Percentiles rank a stretch among this genome's conserved stretches.
Evolutionary conservation across 2,888 invertebrate genomes (phyloP).

Genomic region (Stenurella melanura): DNA sequence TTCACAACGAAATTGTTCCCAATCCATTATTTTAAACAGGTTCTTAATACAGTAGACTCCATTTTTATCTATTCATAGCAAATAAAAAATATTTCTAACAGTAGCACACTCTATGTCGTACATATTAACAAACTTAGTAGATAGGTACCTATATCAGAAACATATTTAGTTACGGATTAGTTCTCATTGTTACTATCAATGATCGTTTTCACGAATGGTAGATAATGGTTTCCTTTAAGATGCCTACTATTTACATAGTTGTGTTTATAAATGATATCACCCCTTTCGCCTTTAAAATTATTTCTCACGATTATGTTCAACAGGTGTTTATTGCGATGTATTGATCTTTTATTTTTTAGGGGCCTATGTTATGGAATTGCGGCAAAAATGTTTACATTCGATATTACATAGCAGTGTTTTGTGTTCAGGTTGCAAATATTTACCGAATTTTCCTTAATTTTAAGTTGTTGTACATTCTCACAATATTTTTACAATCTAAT

Average conservation of each 20-base stretch:
- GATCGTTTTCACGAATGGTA: slow-evolving; percentile 26
- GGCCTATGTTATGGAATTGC: slow-evolving; percentile 22
- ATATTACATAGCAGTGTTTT: neutral
- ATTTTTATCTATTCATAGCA: neutral
- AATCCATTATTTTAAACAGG: neutral
- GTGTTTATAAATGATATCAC: slow-evolving; percentile 37
- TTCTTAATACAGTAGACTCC: neutral
- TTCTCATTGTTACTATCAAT: slow-evolving; percentile 24
- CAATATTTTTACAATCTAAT: neutral
- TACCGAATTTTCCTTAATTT: neutral
- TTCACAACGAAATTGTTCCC: neutral
- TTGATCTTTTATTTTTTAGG: slow-evolving; percentile 25
- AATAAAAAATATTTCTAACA: slow-evolving; percentile 12
- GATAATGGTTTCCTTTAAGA: slow-evolving; percentile 31
- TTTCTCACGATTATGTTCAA: slow-evolving; percentile 34
- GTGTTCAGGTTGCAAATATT: slow-evolving; percentile 19
- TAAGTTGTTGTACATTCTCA: slow-evolving; percentile 19
- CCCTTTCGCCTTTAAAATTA: slow-evolving; percentile 17
- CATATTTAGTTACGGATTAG: slow-evolving; percentile 36
- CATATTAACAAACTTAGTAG: slow-evolving; percentile 29
- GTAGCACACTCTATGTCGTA: slow-evolving; percentile 28
- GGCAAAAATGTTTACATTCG: slow-evolving; percentile 16
- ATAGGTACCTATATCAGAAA: slow-evolving; percentile 22
- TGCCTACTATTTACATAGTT: slow-evolving; percentile 36
- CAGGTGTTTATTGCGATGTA: slow-evolving; percentile 37